Evolutionary conservation across 2,888 invertebrate species (phyloP).

Genomic region (Melipona beecheii): DNA sequence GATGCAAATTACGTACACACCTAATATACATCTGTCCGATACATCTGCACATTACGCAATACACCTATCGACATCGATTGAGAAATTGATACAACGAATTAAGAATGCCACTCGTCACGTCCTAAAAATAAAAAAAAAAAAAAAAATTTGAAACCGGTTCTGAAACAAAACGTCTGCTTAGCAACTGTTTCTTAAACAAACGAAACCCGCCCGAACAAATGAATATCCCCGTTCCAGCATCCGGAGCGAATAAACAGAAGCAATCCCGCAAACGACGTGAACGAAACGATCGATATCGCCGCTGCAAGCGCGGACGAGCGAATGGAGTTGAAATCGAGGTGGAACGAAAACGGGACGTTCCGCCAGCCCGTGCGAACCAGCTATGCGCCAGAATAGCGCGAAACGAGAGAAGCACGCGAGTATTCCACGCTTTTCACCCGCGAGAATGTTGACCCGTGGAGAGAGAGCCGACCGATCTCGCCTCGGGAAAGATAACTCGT

Average conservation of each 20-base stretch:
- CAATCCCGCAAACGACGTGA: neutral
- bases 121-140: no score
- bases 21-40: no score
- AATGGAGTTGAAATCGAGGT: conserved; percentile 20
- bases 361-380: neutral
- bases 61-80: no score
- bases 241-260: neutral
- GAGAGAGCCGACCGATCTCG: conserved; percentile 6
- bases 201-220: neutral
- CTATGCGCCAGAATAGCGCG: neutral
- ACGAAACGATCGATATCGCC: conserved; percentile 9
- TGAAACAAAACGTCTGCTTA: neutral
- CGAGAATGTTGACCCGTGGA: conserved; percentile 38
- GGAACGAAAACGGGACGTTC: conserved; percentile 1
- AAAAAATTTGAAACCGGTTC: neutral
- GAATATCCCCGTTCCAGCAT: neutral
- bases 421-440: conserved; percentile 37
- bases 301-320: neutral
- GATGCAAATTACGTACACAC: no score
- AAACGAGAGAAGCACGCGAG: conserved; percentile 9
- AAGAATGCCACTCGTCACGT: no score
- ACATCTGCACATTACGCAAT: no score
- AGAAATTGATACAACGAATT: no score
- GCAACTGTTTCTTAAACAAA: neutral
- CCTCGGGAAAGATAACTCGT: conserved; percentile 6